Evolutionary conservation across 2,113 vertebrate genomes (phyloP).

Genomic region (Alosa alosa): DNA sequence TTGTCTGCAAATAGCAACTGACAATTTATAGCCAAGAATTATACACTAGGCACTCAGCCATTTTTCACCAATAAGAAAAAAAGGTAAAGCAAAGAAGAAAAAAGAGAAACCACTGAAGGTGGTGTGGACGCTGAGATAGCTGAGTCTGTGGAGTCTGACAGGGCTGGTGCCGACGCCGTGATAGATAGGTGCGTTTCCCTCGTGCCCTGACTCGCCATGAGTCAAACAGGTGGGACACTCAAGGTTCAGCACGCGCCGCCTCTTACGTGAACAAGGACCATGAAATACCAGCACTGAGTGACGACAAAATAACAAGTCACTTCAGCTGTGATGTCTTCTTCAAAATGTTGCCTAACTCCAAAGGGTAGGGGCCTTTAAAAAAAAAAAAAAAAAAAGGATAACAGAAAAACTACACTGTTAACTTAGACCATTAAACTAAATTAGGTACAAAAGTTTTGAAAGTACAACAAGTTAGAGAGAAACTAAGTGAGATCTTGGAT

Average conservation of each 20-base stretch:
- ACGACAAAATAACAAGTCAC: background rate
- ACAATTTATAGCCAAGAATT: background rate
- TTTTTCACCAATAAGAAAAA: background rate
- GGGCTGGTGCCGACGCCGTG: slow-evolving; percentile 55
- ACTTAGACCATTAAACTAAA: background rate
- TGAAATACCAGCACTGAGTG: background rate
- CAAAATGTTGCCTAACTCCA: background rate
- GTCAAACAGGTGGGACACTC: slow-evolving; percentile 13
- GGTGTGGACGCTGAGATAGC: slow-evolving; percentile 23
- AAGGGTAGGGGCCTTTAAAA: background rate
- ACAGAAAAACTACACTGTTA: background rate
- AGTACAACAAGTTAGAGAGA: background rate
- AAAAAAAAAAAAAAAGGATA: background rate
- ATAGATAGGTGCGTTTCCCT: slow-evolving; percentile 57
- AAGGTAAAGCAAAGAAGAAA: background rate
- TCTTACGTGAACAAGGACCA: background rate
- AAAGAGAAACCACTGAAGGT: background rate
- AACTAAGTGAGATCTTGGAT: background rate
- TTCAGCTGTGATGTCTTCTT: background rate
- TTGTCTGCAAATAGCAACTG: background rate
- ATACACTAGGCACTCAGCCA: background rate
- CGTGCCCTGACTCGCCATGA: slow-evolving; percentile 62
- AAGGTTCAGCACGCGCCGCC: slow-evolving; percentile 25
- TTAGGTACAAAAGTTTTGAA: background rate
- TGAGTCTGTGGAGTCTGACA: slow-evolving; percentile 52